Base-by-base conservation (phyloP, 2,888 invertebrate species). In the Prosopocoilus inquinatus region DNA sequence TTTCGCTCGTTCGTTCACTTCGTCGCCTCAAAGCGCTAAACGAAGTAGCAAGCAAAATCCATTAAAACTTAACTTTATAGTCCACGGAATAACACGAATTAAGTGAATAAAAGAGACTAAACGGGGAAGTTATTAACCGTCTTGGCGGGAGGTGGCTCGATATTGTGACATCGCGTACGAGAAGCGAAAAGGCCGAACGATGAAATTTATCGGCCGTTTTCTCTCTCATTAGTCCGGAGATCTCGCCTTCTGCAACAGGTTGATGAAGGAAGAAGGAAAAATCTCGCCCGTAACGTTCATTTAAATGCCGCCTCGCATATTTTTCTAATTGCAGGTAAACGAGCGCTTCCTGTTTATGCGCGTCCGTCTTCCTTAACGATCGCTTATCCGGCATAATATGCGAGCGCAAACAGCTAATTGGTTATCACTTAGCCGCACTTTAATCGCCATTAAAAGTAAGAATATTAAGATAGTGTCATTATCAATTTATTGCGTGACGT, bases 121-220 rank as follows among this genome's bases (percentile, higher is more conserved):
- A 50, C 50, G 50, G 55, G 55, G 50, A 55, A 55, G 55, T 55
- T 55, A 55, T 55, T 55, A 55, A 50, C 38, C 34, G 47, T 55
- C 55, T 46, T 50, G 50, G 55, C 55, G 45, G 47, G 55, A 20
- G 55, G 55, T 39, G 46, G 35, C 55, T 39, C 41, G 41, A 55
- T 55, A 55, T 50, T 55, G 50, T 55, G 50, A 53, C 53, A 53
- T 43, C 41, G 13, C 45, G 51, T 28, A 41, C 41, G 16, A 41
- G 41, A 41, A 41, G 16, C 41, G 16, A 41, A 41, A 41, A 41
- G 13, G 9, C 41, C 41, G 41, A 28, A 28, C 20, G 20, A 28
- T 28, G 41, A 41, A 41, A 41, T 41, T 15, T 41, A 15, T 9
- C 41, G 41, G 41, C 41, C 41, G 12, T 15, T 28, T 28, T 28